These are phyloP conservation scores for Barypeithes pellucidus DNA, from an alignment of 2,888 invertebrate species.

Conservation along the genomic window DNA sequence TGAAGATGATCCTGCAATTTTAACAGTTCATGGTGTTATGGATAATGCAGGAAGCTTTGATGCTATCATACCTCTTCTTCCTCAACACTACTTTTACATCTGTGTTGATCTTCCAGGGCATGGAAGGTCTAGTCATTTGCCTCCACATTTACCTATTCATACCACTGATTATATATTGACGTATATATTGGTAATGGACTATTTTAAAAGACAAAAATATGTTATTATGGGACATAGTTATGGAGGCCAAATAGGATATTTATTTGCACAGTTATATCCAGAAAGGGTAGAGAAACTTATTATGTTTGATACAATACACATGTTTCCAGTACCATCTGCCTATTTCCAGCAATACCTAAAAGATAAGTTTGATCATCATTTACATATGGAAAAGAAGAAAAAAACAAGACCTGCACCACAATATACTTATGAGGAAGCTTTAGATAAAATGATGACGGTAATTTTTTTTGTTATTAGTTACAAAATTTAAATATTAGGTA, in stretches of 20 bases:
- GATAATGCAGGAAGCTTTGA: constrained; percentile 78
- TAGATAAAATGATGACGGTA: constrained; percentile 68
- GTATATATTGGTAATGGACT: constrained; percentile 61
- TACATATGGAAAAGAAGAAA: constrained; percentile 62
- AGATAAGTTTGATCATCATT: constrained; percentile 67
- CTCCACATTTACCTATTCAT: constrained; percentile 66
- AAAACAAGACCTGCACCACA: constrained; percentile 59
- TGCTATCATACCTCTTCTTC: constrained; percentile 73
- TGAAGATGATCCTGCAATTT: constrained; percentile 72
- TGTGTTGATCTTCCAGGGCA: constrained; percentile 76
- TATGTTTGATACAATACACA: constrained; percentile 68
- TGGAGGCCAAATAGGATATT: constrained; percentile 71
- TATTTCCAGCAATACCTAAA: constrained; percentile 63
- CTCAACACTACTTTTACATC: constrained; percentile 69
- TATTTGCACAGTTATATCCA: constrained; percentile 69
- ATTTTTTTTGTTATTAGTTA: no score
- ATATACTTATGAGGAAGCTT: constrained; percentile 71
- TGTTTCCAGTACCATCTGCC: constrained; percentile 58
- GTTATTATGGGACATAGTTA: constrained; percentile 69
- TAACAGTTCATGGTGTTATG: constrained; percentile 75
- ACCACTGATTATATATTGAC: constrained; percentile 69
- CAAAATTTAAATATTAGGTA: no score
- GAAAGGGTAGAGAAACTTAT: constrained; percentile 69
- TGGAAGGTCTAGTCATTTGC: constrained; percentile 75
- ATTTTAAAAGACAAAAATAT: constrained; percentile 64